Base-by-base conservation (phyloP, 1,140 invertebrate genomes). In the Zaprionus capensis region DNA sequence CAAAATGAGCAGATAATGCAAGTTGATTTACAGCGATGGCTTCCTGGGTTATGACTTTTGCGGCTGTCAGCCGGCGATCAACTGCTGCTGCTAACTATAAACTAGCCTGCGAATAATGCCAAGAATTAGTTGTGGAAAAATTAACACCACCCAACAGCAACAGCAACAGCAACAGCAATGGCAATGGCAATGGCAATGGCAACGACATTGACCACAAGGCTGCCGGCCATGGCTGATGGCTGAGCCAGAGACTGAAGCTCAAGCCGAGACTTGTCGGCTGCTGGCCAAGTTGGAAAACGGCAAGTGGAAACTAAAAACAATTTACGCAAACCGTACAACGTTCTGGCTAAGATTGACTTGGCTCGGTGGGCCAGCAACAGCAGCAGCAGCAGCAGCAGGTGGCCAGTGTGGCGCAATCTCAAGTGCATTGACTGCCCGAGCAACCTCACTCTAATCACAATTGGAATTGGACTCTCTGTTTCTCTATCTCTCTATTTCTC, bases 11-110 rank as follows among this genome's bases (percentile, higher is more conserved):
- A 71, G 67, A 56, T 75, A 75, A 75, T 75, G 24, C 38, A 24
- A 75, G 67, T 70, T 57, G 65, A 74, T 74, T 69, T 75, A 56
- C 61, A 62, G 62, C 55, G 46, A 69, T 82, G 72, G 73, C 77
- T 87, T 87, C 84, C 84, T 90, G 84, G 84, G 84, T 87, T 90
- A 87, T 88, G 78, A 88, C 85, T 90, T 90, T 76, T 87, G 85
- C 66, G 80, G 78, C 75, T 66, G 70, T 59, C 73, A 68, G 61
- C 15, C 44, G 64, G 24, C 61, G 75, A 69, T 68, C 77, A 72
- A 65, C 62, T 68, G 68, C 51, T 56, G 55, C 36, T 44, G 41
- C 6, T 46, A 72, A 76, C 67, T 58, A 51, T 57, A 59, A 71
- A 49, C 66, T 74, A 67, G 75, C 82, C 69, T 44, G 62, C 76